Base-by-base conservation (phyloP, 2,113 vertebrate genomes). In the Orycteropus afer region DNA sequence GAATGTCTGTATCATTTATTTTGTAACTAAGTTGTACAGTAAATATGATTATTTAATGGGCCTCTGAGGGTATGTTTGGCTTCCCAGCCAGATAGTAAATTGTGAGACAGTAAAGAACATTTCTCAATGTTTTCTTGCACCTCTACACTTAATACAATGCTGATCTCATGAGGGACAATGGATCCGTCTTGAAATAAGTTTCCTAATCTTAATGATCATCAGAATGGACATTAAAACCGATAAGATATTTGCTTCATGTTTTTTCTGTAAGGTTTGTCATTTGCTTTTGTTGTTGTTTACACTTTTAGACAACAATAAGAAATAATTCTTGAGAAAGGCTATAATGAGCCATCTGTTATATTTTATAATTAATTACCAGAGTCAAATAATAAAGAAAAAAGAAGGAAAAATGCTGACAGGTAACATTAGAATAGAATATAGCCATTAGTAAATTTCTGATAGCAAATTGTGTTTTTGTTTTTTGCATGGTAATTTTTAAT, bases 11-110 rank as follows among this genome's bases (percentile, higher is more conserved):
- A 8, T 81, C 61, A 61, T 69, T 95, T 85, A 90, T 63, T 67
- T 90, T 27, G 40, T 47, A n/a, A 59, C 45, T 83, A 18, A 74
- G 61, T 20, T 87, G 67, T 89, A 23, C n/a, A 65, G 18, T 89
- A 94, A 95, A 91, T 89, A 47, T 79, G 82, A 89, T 76, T 63
- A 89, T 76, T 86, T 71, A 47, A 89, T 76, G 57, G 37, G 23
- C 23, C 32, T 57, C 37, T 74, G 40, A 73, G 27, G 61, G 12
- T 78, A 78, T 78, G 47, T 82, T 91, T 91, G n/a, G 29, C 25
- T 93, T 85, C 42, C 42, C 29, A 78, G 71, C 37, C 37, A 86
- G 8, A 40, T 10, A 73, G 71, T 85, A 92, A 91, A 93, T 32
- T 77, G 32, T 87, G 47, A 91, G 74, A 71, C 27, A 57, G 22